Evolutionary conservation across 1,140 invertebrate genomes (phyloP).

Genomic region (Sitobion miscanthi): DNA sequence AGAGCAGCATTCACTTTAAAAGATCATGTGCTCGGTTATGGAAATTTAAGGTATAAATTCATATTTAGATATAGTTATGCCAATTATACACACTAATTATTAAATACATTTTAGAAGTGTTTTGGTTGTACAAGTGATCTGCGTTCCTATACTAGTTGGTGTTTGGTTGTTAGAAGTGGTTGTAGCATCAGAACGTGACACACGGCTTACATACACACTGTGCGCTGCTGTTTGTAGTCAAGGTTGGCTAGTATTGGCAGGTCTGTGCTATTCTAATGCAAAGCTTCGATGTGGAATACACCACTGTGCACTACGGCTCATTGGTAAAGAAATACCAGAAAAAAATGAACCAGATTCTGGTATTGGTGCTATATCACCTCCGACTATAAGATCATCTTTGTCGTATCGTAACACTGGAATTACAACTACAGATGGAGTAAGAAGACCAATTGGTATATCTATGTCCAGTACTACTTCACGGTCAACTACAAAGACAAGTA

Average conservation of each 20-base stretch:
- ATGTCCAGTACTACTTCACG: slow-evolving; percentile 92
- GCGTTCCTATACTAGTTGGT: slow-evolving; percentile 77
- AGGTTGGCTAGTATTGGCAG: slow-evolving; percentile 78
- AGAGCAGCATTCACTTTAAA: slow-evolving; percentile 89
- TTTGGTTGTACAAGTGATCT: slow-evolving; percentile 82
- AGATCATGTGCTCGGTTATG: slow-evolving; percentile 88
- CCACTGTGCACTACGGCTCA: slow-evolving; percentile 71
- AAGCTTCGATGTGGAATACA: slow-evolving; percentile 76
- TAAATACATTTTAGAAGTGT: slow-evolving; percentile 70
- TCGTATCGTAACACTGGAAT: slow-evolving; percentile 75
- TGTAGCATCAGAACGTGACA: slow-evolving; percentile 78
- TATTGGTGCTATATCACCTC: slow-evolving; percentile 51
- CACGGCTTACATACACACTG: slow-evolving; percentile 75
- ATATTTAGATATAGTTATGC: neutral
- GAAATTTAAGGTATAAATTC: slow-evolving; percentile 76
- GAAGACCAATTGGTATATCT: slow-evolving; percentile 91
- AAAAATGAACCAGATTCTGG: slow-evolving; percentile 54
- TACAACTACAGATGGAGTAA: slow-evolving; percentile 64
- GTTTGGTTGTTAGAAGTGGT: slow-evolving; percentile 83
- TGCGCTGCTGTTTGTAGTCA: slow-evolving; percentile 75
- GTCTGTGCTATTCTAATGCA: slow-evolving; percentile 83
- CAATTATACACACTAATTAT: slow-evolving; percentile 45
- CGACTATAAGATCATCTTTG: slow-evolving; percentile 71
- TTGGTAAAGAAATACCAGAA: slow-evolving; percentile 77
- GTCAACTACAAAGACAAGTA: slow-evolving; percentile 92